A percentile compares a stretch with the other conserved stretches of the same genome.
Conservation (phyloP, 2,888 invertebrate species). For the Pyrgus malvae region DNA sequence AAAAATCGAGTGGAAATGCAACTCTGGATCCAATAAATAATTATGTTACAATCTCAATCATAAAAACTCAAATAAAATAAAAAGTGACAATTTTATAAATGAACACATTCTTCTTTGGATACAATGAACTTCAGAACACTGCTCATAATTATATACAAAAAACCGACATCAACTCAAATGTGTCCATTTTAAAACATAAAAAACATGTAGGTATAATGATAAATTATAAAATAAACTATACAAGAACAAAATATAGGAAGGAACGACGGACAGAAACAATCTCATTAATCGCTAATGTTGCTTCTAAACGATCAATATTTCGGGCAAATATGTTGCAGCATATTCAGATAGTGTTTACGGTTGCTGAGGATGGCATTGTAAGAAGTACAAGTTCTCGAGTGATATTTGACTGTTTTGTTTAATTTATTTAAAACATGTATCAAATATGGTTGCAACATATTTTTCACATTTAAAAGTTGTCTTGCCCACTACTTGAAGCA, state of each 20-base stretch:
- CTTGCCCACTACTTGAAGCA: neutral
- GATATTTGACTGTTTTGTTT: neutral
- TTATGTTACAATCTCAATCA: slow-evolving; percentile 64
- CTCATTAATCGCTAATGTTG: slow-evolving; percentile 1
- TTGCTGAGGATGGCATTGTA: neutral
- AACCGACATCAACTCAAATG: slow-evolving; percentile 34
- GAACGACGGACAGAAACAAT: slow-evolving; percentile 13
- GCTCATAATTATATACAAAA: slow-evolving; percentile 56
- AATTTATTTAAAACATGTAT: neutral
- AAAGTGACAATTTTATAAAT: slow-evolving; percentile 60
- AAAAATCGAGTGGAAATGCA: slow-evolving; percentile 66
- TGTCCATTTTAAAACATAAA: slow-evolving; percentile 47
- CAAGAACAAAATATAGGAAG: slow-evolving; percentile 21
- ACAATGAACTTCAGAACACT: slow-evolving; percentile 57
- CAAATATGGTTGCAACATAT: neutral
- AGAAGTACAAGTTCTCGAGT: too few species aligned
- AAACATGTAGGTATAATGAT: slow-evolving; percentile 29
- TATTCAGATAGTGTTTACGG: neutral
- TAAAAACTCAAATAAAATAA: slow-evolving; percentile 50
- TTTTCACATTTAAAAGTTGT: too few species aligned
- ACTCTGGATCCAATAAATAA: slow-evolving; percentile 75
- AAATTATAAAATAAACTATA: slow-evolving; percentile 32
- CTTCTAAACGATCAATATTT: neutral
- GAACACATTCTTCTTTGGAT: slow-evolving; percentile 80
- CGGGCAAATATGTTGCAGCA: neutral